Conservation (phyloP, 2,888 invertebrate genomes). For the Drosophila picticornis region DNA sequence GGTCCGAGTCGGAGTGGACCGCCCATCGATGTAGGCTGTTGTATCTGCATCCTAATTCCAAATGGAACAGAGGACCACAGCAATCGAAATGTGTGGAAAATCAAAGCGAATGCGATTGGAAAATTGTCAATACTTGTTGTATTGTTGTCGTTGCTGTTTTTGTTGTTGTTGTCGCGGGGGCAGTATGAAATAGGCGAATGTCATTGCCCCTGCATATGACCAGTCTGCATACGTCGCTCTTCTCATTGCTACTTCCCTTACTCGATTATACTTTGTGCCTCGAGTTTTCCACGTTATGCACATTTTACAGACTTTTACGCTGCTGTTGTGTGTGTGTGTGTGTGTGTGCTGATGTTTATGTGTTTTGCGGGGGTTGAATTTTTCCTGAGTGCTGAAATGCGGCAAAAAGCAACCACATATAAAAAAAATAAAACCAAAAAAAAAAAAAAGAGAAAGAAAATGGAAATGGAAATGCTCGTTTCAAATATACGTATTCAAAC, state of each 20-base stretch:
- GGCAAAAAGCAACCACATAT: conserved; percentile 39
- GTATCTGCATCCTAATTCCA: conserved; percentile 55
- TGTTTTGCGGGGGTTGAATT: conserved; percentile 36
- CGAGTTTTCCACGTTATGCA: conserved; percentile 39
- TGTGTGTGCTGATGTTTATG: conserved; percentile 16
- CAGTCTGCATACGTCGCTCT: conserved; percentile 41
- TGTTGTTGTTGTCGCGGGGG: conserved; percentile 31
- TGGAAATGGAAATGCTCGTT: conserved; percentile 46
- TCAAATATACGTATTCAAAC: conserved; percentile 67
- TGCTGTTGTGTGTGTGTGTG: conserved; percentile 9
- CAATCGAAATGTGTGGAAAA: conserved; percentile 69
- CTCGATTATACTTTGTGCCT: conserved; percentile 48
- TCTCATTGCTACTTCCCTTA: conserved; percentile 46
- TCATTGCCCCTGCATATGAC: conserved; percentile 67
- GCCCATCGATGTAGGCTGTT: conserved; percentile 18
- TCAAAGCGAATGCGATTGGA: conserved; percentile 64
- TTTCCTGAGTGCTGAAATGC: conserved; percentile 53
- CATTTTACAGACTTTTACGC: conserved; percentile 48
- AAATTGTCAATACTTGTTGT: conserved; percentile 52
- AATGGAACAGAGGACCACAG: conserved; percentile 25
- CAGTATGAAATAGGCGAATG: conserved; percentile 66
- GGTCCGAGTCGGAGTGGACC: conserved; percentile 12
- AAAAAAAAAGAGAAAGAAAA: conserved; percentile 7
- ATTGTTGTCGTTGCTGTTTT: background rate
- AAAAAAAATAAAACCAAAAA: conserved; percentile 7